Evolutionary conservation across 2,888 invertebrate genomes (phyloP), one percentile per base, ranked within the genome.

Genomic region (Cheilosia pagana): DNA sequence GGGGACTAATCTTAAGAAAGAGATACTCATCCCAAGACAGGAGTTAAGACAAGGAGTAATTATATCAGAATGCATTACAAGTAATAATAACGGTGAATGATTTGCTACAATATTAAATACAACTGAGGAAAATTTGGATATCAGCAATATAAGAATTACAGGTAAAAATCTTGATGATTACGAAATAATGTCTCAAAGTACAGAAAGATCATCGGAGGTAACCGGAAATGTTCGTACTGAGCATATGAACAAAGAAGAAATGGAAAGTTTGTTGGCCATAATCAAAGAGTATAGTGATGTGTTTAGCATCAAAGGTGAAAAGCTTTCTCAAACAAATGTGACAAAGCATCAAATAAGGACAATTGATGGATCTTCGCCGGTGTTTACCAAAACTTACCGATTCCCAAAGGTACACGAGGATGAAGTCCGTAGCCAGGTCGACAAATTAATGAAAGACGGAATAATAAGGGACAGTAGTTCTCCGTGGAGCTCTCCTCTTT

Each of bases 251-350:
- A 35, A 48, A 19, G 63, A 48, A 16, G 63, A 63, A 14, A 12
- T 19, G 35, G 48, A 63, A 23, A 63, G 63, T 23, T 3, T 63
- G 28, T 19, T 50, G 14, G 62, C 14, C 6, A 53, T 52, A 55
- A 25, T 68, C n/a, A 41, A 45, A 12, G 43, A 45, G 14, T 43
- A 45, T 39, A 68, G 68, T 43, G 68, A 45, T 28, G 19, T 68
- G 28, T 68, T 55, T 31, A 68, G 68, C 39, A 45, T 57, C 7
- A 31, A 45, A 23, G 55, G 45, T 19, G 68, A 68, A 45, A 68
- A 68, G 45, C 55, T 68, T 3, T 45, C 68, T 19, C 28, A 45
- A 19, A 55, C 68, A 3, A 55, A 53, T 53, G 43, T 45, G 14
- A 57, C 31, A 28, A 53, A 53, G 43, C 53, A 53, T 23, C n/a